These are phyloP conservation scores for Whitmania pigra DNA, from an alignment of 1,140 invertebrate species.

Conservation along the genomic window DNA sequence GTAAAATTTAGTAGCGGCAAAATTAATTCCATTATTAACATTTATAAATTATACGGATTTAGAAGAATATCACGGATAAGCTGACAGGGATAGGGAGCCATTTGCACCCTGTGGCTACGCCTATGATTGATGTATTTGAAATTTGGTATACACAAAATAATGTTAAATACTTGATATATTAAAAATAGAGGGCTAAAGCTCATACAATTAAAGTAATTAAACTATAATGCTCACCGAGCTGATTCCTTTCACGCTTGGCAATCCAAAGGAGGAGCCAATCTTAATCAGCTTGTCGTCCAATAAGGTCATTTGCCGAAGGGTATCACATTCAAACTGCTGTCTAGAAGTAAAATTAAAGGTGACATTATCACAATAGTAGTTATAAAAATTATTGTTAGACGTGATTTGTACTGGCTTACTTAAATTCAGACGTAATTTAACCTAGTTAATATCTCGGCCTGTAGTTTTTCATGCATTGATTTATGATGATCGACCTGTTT, in stretches of 20 bases:
- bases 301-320: background rate
- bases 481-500: constrained; percentile 10
- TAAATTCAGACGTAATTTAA: background rate
- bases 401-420: no score
- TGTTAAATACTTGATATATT: background rate
- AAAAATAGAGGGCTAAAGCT: background rate
- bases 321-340: constrained; percentile 9
- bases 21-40: no score
- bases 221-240: no score
- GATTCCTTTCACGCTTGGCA: no score
- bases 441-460: constrained; percentile 10
- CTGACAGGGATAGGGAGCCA: no score
- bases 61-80: no score
- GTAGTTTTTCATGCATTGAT: constrained; percentile 9
- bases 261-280: background rate
- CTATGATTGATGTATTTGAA: no score
- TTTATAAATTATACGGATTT: no score
- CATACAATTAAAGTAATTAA: background rate
- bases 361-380: background rate
- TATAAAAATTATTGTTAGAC: background rate
- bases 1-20: no score
- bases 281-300: constrained; percentile 8
- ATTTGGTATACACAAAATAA: no score
- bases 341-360: background rate
- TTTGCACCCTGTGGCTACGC: no score